Evolutionary conservation across 1,140 invertebrate genomes (phyloP).

Genomic region (Zaprionus ghesquierei): DNA sequence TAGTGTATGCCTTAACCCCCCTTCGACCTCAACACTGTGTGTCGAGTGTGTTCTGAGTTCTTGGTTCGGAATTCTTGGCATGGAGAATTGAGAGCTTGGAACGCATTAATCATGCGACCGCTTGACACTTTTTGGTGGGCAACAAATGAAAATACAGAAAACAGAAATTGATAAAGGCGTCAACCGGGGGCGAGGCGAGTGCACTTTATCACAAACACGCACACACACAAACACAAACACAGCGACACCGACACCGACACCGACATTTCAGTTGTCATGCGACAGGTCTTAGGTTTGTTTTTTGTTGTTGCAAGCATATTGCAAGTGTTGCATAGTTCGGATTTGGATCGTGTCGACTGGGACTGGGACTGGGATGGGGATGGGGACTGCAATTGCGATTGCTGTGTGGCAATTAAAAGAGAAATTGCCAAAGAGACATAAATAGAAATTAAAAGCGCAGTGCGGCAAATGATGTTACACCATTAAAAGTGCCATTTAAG

Average conservation of each 20-base stretch:
- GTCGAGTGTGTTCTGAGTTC: neutral
- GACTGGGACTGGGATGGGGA: too few species aligned
- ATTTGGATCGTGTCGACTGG: neutral
- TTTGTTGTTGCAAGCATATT: neutral
- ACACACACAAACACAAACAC: neutral
- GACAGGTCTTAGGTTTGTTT: neutral
- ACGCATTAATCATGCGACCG: conserved; percentile 63
- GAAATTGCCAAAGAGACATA: conserved; percentile 75
- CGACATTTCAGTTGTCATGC: conserved; percentile 48
- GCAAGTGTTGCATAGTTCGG: conserved; percentile 13
- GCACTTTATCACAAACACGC: conserved; percentile 64
- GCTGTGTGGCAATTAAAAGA: conserved; percentile 62
- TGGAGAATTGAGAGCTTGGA: conserved; percentile 37
- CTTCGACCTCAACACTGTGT: neutral
- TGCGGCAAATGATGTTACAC: conserved; percentile 73
- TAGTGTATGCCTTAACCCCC: conserved; percentile 45
- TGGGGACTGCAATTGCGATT: neutral
- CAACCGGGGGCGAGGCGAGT: conserved; percentile 58
- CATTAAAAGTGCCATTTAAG: conserved; percentile 79
- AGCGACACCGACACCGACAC: too few species aligned
- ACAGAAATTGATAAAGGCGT: conserved; percentile 63
- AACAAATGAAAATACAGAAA: conserved; percentile 2
- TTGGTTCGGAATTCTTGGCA: conserved; percentile 12
- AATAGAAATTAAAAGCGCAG: conserved; percentile 79
- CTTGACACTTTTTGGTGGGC: conserved; percentile 61